Base-by-base conservation (phyloP, 2,888 invertebrate genomes). In the Troides aeacus region DNA sequence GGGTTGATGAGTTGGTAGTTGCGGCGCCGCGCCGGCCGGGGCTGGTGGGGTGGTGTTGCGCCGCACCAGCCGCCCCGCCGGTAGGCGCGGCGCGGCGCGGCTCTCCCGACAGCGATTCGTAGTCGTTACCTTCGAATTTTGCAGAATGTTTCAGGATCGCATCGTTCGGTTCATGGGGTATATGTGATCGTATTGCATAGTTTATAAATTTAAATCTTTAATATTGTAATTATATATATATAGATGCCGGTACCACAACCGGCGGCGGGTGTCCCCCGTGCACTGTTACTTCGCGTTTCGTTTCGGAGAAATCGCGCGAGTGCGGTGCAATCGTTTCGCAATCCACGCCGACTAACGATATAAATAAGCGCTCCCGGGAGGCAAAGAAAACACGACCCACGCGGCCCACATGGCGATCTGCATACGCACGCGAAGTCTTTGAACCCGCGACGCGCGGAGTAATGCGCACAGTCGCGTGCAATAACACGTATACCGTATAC, bases 121-220 rank as follows among this genome's bases (percentile, higher is more conserved):
- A 88, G 88, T 85, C 86, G 86, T 87, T 88, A 86, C 85, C 83
- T 83, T 81, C 83, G 80, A 78, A 81, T 78, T 79, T 83, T 78
- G 85, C 81, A 79, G 84, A 81, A 79, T 78, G 84, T 86, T 84
- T 30, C 80, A 76, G 84, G 86, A 85, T 84, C 83, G 87, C 87
- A 87, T 88, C 87, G 86, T 87, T 88, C 83, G 89, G 89, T 88
- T 87, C 84, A 86, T 89, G 89, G 89, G 39, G 87, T 88, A 87
- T 88, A 83, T 90, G 90, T 91, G 90, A 90, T 90, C 89, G 87
- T 89, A 84, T 85, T 90, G 86, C 88, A 89, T 90, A 90, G 89
- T 87, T 89, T 83, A 85, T 89, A 84, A 84, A 87, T 81, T 80
- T 79, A 85, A 87, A 85, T 81, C 83, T 89, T 86, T 88, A 88